Percentiles rank a stretch among this genome's conserved stretches.
These are phyloP conservation scores for Lepidostoma basale DNA, from an alignment of 1,140 invertebrate genomes.

Conservation along the genomic window DNA sequence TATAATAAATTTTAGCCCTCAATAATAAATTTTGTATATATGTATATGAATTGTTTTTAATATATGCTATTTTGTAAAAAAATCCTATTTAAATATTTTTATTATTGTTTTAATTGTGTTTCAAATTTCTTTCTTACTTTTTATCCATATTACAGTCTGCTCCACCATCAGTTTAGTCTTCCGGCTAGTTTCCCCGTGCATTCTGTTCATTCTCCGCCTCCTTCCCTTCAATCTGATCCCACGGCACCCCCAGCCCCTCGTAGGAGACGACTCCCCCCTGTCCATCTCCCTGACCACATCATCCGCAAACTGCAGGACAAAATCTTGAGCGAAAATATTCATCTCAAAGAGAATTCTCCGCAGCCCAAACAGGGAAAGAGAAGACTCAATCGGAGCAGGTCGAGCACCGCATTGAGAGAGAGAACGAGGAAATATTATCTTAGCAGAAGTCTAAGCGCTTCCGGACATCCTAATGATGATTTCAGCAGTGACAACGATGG, in stretches of 20 bases:
- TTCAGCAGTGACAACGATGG: slow-evolving; percentile 48
- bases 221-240: background rate
- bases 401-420: slow-evolving; percentile 37
- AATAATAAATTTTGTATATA: no score
- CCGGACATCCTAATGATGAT: slow-evolving; percentile 31
- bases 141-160: slow-evolving; percentile 29
- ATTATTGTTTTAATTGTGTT: no score
- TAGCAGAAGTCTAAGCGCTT: slow-evolving; percentile 34
- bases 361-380: slow-evolving; percentile 14
- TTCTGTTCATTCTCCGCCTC: background rate
- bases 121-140: background rate
- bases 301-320: slow-evolving; percentile 31
- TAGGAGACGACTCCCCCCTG: slow-evolving; percentile 23
- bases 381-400: slow-evolving; percentile 30
- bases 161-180: slow-evolving; percentile 29
- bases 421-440: slow-evolving; percentile 39
- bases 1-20: no score
- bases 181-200: slow-evolving; percentile 15
- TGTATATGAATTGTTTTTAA: no score
- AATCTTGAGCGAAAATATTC: slow-evolving; percentile 20
- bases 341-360: slow-evolving; percentile 6
- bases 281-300: slow-evolving; percentile 35
- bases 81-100: no score
- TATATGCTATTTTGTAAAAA: no score
- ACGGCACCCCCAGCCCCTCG: background rate